Conservation (phyloP, 2,797 vertebrate species). For the Labeo calbasu region DNA sequence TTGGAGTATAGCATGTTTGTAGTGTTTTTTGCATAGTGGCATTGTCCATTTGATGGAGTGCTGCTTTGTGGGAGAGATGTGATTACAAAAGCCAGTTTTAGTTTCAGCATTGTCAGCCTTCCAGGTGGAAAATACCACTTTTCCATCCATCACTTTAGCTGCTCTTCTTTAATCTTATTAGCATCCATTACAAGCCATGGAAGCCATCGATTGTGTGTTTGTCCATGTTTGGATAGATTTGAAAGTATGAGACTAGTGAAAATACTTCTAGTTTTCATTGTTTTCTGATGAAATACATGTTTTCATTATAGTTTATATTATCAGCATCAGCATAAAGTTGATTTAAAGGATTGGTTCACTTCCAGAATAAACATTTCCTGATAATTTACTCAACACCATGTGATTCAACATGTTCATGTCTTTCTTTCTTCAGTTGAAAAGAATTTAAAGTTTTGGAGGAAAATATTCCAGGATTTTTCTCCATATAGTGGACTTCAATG, state of each 20-base stretch:
- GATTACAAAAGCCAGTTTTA: conserved; percentile 41
- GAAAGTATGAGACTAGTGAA: background rate
- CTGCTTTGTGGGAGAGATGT: conserved; percentile 29
- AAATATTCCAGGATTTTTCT: too few relatives aligned
- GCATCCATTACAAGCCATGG: conserved; percentile 34
- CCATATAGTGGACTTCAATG: too few relatives aligned
- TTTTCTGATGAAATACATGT: background rate
- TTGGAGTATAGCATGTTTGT: conserved; percentile 20
- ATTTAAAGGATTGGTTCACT: background rate
- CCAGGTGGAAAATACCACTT: conserved; percentile 34
- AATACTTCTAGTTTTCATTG: background rate
- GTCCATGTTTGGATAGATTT: conserved; percentile 36
- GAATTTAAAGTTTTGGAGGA: too few relatives aligned
- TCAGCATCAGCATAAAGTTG: background rate
- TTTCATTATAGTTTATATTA: background rate
- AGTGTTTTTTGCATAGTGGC: conserved; percentile 19
- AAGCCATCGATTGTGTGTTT: conserved; percentile 39
- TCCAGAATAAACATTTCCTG: too few relatives aligned
- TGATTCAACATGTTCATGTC: too few relatives aligned
- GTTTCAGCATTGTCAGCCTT: conserved; percentile 21
- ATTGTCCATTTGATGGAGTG: conserved; percentile 35
- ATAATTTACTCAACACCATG: too few relatives aligned
- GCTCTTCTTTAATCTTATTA: conserved; percentile 46
- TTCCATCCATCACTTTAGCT: conserved; percentile 14
- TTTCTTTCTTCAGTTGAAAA: too few relatives aligned